Percentiles rank a stretch among this genome's conserved stretches.
Conservation (phyloP, 2,797 vertebrate species). For the Sciurus vulgaris region DNA sequence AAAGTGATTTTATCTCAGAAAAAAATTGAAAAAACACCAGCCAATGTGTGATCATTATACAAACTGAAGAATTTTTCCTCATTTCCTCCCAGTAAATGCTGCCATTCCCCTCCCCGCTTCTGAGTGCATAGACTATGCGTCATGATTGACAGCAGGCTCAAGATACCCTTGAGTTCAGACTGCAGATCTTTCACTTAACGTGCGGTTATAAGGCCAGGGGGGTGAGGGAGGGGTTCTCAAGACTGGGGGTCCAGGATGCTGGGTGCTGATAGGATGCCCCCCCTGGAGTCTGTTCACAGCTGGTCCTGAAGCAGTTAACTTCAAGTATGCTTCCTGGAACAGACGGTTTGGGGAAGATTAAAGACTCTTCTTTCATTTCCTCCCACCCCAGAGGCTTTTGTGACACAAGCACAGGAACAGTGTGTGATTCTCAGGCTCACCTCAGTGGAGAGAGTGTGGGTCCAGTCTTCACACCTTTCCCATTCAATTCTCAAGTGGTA, state of each 20-base stretch:
- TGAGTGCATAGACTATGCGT: background rate
- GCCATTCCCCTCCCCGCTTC: background rate
- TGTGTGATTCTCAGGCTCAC: background rate
- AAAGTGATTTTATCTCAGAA: slow-evolving; percentile 24
- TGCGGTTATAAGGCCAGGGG: background rate
- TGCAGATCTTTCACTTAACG: background rate
- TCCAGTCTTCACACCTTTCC: background rate
- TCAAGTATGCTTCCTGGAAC: background rate
- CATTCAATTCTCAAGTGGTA: background rate
- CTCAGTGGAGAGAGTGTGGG: background rate
- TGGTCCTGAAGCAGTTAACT: background rate
- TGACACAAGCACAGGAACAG: background rate
- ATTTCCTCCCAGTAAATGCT: background rate
- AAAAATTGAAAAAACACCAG: background rate
- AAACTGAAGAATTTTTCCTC: background rate
- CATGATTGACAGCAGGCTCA: background rate
- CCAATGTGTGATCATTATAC: background rate
- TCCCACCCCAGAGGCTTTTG: background rate
- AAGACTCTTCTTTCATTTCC: background rate
- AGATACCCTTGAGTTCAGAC: background rate
- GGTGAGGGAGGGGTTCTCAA: background rate
- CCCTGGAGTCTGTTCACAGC: background rate
- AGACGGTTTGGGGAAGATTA: background rate
- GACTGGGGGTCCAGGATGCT: background rate
- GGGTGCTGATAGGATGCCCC: background rate